Evolutionary conservation across 2,113 vertebrate genomes (phyloP).

Genomic region (Pampusana beccarii): DNA sequence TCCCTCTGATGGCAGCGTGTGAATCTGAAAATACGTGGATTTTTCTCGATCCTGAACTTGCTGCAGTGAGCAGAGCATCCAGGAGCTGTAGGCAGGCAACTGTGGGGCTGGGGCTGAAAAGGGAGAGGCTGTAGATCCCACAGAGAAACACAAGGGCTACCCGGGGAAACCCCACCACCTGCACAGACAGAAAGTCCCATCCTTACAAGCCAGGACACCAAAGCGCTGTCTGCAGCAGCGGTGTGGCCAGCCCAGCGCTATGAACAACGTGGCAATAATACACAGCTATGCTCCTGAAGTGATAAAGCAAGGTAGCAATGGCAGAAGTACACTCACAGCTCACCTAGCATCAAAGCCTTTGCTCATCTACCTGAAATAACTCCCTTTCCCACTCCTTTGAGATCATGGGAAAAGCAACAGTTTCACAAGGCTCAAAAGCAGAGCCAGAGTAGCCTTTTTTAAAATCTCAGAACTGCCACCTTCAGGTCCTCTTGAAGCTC

Average conservation of each 20-base stretch:
- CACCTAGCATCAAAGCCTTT: not conserved
- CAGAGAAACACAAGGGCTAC: not conserved
- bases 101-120: not conserved
- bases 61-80: not conserved
- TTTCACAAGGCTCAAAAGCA: not conserved
- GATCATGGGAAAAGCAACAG: not conserved
- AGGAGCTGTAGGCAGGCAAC: not conserved
- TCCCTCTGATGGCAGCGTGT: not conserved
- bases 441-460: not conserved
- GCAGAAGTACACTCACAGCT: not conserved
- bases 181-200: fast-evolving
- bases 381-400: not conserved
- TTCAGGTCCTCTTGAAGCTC: not conserved
- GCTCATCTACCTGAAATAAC: not conserved
- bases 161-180: fast-evolving
- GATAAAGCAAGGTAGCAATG: not conserved
- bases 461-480: not conserved
- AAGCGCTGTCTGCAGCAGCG: not conserved
- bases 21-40: fast-evolving
- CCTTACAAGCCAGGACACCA: not conserved
- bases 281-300: not conserved
- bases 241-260: not conserved
- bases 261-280: fast-evolving
- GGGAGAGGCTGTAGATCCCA: not conserved
- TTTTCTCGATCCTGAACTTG: not conserved